Percentiles rank a stretch among this genome's conserved stretches.
Conservation (phyloP, 2,113 vertebrate genomes). For the Lucifuga dentata region DNA sequence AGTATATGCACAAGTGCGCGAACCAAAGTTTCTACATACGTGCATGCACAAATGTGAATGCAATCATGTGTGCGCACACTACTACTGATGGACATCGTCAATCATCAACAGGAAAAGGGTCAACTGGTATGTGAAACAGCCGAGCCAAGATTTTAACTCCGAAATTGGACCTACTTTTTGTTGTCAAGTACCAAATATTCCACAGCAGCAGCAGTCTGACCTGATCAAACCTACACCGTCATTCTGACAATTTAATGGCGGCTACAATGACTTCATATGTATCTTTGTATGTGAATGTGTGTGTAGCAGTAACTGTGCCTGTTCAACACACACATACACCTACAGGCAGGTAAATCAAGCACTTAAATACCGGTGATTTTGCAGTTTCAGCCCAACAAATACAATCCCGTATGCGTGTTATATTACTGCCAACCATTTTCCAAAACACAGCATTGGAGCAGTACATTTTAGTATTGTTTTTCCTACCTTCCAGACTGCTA, state of each 20-base stretch:
- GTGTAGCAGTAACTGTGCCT: not conserved
- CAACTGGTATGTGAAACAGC: not conserved
- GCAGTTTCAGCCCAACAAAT: too few relatives aligned
- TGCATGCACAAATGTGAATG: conserved; percentile 66
- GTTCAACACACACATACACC: not conserved
- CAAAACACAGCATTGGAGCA: too few relatives aligned
- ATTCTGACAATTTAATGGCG: not conserved
- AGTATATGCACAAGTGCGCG: not conserved
- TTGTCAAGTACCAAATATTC: not conserved
- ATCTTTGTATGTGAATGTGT: not conserved
- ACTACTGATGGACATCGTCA: not conserved
- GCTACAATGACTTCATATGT: not conserved
- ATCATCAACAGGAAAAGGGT: not conserved
- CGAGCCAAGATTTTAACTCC: not conserved
- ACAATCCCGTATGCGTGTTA: too few relatives aligned
- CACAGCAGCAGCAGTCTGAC: not conserved
- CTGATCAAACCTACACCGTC: not conserved
- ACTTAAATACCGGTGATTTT: too few relatives aligned
- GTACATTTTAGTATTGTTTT: too few relatives aligned
- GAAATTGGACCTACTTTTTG: too few relatives aligned
- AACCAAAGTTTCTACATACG: conserved; percentile 55
- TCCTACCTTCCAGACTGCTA: too few relatives aligned
- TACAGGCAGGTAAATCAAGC: too few relatives aligned
- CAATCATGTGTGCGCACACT: conserved; percentile 51
- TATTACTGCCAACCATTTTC: too few relatives aligned